Evolutionary conservation across 2,797 vertebrate genomes (phyloP), one percentile per base, ranked within the genome.

Genomic region (Furcifer pardalis): DNA sequence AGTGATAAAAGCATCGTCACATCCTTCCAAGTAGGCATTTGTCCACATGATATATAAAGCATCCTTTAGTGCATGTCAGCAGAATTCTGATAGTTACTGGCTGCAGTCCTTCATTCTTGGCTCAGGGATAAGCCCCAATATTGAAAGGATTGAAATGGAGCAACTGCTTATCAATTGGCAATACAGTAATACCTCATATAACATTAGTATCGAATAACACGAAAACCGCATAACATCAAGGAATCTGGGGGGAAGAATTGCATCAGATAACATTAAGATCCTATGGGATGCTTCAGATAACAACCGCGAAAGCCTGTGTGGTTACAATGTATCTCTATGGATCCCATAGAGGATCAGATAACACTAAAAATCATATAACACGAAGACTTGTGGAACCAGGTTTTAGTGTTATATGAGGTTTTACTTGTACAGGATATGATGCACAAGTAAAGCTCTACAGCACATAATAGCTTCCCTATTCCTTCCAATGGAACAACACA

Each of bases 21-120:
- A 87, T 72, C 71, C 60, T 88, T 87, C 92, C 85, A 89, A 30
- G 65, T 86, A 78, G 74, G 89, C 84, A 82, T 85, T 35, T 79
- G 19, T 63, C 72, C 83, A 79, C 82, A 77, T 30, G 46, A 78
- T 84, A 89, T n/a, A 81, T n/a, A n/a, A 83, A 86, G 62, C 42
- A 65, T 23, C 23, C 6, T 78, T 89, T 83, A n/a, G n/a, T 84
- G 5, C 10, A 65, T 79, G 8, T 75, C 44, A 15, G 72, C 42
- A 32, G 68, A 77, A 63, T 63, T 52, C 3, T 12, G 81, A 35
- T 75, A 77, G 59, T 65, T 62, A 4, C 44, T 83, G 13, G 9
- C 52, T 80, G 69, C 60, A 77, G 72, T 17, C 0, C 7, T 79
- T 44, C 63, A 1, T 1, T 84, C 25, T 5, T 74, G 49, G 35